A percentile compares a stretch with the other conserved stretches of the same genome.
phyloP scores from a whole-genome alignment of 2,113 vertebrate genomes.

The Oncorhynchus tshawytscha region DNA sequence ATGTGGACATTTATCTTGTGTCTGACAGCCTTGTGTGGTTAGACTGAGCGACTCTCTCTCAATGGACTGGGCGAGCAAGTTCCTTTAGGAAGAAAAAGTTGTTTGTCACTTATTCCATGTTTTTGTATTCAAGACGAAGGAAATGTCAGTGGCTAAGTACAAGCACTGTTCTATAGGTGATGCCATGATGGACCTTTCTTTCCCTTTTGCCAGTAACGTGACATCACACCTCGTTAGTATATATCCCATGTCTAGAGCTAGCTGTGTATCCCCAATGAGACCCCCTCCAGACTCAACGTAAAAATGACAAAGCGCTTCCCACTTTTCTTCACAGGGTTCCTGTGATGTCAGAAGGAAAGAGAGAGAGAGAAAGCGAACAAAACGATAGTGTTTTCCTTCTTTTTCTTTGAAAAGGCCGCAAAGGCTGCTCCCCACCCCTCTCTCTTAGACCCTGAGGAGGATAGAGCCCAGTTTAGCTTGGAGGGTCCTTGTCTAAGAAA shows the following conservation, averaged over 20 bases:
- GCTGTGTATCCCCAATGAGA: no score
- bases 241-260: no score
- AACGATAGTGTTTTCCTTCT: background rate
- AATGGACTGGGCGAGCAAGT: background rate
- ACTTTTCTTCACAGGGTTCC: background rate
- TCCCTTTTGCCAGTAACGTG: no score
- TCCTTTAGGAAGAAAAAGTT: background rate
- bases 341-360: background rate
- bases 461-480: slow-evolving; percentile 24
- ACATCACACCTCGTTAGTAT: no score
- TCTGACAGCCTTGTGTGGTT: background rate
- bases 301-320: background rate
- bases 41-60: background rate
- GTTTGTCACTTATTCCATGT: no score
- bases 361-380: background rate
- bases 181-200: no score
- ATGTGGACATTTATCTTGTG: background rate
- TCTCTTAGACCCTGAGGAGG: slow-evolving; percentile 8
- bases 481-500: slow-evolving; percentile 23
- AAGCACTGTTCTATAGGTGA: no score
- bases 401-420: background rate
- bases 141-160: no score
- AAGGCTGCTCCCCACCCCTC: background rate
- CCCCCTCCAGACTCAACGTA: background rate
- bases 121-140: no score